Conservation (phyloP, 1,140 invertebrate genomes). For the Centruroides sculpturatus region DNA sequence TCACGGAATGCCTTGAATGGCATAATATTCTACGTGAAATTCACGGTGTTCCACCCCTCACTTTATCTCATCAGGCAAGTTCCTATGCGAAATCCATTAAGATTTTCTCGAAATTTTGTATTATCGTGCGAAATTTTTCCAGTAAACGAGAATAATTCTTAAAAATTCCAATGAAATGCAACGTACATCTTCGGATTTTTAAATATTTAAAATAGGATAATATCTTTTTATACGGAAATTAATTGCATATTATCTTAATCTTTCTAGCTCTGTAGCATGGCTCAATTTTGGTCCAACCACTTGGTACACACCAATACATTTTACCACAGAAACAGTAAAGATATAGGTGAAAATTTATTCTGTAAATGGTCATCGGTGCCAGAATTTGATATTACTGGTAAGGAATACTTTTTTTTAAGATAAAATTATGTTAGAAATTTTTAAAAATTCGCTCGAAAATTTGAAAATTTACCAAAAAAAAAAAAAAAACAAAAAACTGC, state of each 20-base stretch:
- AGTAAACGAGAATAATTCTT: too few species aligned
- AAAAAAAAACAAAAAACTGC: too few species aligned
- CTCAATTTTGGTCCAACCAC: slow-evolving; percentile 71
- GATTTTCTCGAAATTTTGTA: too few species aligned
- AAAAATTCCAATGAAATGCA: too few species aligned
- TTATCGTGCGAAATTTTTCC: too few species aligned
- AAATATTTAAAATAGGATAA: too few species aligned
- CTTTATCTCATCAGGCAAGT: slow-evolving; percentile 1
- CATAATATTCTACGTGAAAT: background rate
- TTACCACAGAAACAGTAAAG: slow-evolving; percentile 50
- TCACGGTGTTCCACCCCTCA: background rate
- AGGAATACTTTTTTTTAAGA: background rate
- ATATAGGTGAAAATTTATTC: slow-evolving; percentile 61
- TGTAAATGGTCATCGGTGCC: background rate
- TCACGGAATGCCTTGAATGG: background rate
- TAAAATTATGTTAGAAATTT: background rate
- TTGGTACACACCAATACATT: slow-evolving; percentile 60
- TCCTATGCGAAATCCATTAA: too few species aligned
- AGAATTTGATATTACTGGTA: slow-evolving; percentile 3
- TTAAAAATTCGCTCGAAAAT: background rate
- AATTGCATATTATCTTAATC: too few species aligned
- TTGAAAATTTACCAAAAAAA: background rate
- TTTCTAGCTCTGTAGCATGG: slow-evolving; percentile 49
- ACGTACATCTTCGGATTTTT: too few species aligned
- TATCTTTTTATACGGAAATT: too few species aligned